Evolutionary conservation across 1,140 invertebrate genomes (phyloP).

Genomic region (Drosophila jambulina): DNA sequence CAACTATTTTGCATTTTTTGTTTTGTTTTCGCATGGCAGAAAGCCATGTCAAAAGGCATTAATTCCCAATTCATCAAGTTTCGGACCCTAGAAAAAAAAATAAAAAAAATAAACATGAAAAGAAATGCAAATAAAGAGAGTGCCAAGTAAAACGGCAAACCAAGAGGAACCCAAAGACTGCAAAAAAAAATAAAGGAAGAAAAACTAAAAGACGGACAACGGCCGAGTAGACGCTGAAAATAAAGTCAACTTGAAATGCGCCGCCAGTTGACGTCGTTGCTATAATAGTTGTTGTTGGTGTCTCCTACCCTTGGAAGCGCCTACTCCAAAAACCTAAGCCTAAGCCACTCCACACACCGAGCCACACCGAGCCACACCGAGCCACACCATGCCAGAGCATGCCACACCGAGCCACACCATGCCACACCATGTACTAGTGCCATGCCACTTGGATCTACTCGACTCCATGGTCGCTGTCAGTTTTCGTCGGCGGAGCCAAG

Average conservation of each 20-base stretch:
- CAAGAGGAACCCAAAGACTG: conserved; percentile 33
- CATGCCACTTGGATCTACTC: conserved; percentile 28
- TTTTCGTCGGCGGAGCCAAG: conserved; percentile 71
- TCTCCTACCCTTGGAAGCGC: conserved; percentile 76
- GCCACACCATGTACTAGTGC: conserved; percentile 5
- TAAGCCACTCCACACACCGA: conserved; percentile 57
- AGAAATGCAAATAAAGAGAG: conserved; percentile 52
- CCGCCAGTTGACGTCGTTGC: conserved; percentile 61
- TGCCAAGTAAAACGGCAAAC: conserved; percentile 50
- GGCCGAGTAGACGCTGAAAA: conserved; percentile 60
- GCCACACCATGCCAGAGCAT: too few species aligned
- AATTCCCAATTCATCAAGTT: conserved; percentile 83
- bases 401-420: neutral
- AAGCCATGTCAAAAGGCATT: conserved; percentile 67
- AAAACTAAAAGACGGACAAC: conserved; percentile 38
- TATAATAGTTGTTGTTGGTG: conserved; percentile 26
- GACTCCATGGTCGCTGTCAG: conserved; percentile 71
- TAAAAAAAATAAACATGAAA: conserved; percentile 10
- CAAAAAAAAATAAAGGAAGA: conserved; percentile 3
- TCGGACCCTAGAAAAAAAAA: conserved; percentile 43
- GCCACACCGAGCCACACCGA: neutral
- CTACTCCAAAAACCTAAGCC: conserved; percentile 80
- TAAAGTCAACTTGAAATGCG: conserved; percentile 83
- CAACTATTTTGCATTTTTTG: conserved; percentile 5
- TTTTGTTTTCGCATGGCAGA: conserved; percentile 8